Evolutionary conservation across 2,797 vertebrate species (phyloP).

Genomic region (Siniperca obscura): DNA sequence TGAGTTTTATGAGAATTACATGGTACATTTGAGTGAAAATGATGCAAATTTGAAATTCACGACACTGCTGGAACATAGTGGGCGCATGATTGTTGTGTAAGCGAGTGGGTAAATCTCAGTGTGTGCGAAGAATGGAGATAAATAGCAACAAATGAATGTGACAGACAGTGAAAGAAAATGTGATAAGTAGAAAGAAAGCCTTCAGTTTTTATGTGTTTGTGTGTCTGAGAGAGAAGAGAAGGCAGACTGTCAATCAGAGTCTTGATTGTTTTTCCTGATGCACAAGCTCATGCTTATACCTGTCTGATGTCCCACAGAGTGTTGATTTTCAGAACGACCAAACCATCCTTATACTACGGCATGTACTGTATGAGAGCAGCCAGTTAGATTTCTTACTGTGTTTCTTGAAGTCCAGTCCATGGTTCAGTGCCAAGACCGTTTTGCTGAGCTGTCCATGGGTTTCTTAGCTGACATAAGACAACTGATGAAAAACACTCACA

Average conservation of each 20-base stretch:
- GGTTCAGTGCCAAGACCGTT: conserved; percentile 62
- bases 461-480: conserved; percentile 65
- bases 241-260: not conserved
- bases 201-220: not conserved
- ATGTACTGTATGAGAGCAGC: conserved; percentile 28
- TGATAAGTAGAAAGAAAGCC: not conserved
- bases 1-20: not conserved
- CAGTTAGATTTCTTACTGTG: conserved; percentile 60
- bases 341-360: conserved; percentile 7
- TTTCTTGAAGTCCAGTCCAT: conserved; percentile 42
- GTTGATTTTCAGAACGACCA: not conserved
- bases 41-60: not conserved
- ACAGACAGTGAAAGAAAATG: conserved; percentile 13
- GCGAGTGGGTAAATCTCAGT: not conserved
- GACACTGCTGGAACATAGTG: not conserved
- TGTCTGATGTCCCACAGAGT: not conserved
- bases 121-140: not conserved
- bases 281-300: not conserved
- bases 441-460: conserved; percentile 61
- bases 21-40: not conserved
- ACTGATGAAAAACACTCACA: conserved; percentile 37
- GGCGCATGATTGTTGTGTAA: not conserved
- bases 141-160: conserved; percentile 25
- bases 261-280: conserved; percentile 9
- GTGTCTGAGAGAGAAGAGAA: not conserved